Conservation (phyloP, 2,888 invertebrate species). For the Calameuta pallipes region DNA sequence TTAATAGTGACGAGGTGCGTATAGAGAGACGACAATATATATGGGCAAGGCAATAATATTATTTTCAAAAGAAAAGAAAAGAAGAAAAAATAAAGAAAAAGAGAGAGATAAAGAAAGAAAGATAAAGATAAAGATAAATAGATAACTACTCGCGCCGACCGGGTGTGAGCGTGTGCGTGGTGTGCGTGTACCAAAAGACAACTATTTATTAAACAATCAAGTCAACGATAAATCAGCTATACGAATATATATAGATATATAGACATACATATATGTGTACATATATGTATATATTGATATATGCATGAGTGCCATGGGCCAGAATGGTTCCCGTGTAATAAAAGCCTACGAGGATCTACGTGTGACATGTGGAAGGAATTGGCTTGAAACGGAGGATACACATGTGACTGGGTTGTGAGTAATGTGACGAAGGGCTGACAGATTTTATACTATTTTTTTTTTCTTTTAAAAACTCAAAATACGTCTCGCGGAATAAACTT, state of each 20-base stretch:
- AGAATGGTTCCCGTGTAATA: neutral
- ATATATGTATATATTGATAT: constrained; percentile 19
- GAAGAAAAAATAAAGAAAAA: constrained; percentile 25
- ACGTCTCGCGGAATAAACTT: neutral
- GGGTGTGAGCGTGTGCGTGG: constrained; percentile 20
- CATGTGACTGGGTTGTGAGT: neutral
- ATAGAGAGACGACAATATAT: constrained; percentile 14
- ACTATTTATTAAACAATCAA: constrained; percentile 31
- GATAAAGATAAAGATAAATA: constrained; percentile 30
- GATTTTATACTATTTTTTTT: neutral
- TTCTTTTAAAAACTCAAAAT: neutral
- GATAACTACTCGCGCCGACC: constrained; percentile 32
- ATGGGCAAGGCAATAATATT: constrained; percentile 21
- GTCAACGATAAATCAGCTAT: constrained; percentile 32
- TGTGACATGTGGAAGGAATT: neutral
- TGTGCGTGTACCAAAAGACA: constrained; percentile 25
- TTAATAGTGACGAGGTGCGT: constrained; percentile 1
- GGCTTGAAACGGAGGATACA: neutral
- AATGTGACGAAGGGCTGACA: neutral
- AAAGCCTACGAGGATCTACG: neutral
- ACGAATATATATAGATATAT: constrained; percentile 12
- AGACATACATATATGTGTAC: neutral
- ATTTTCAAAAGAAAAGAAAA: constrained; percentile 31
- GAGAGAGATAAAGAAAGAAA: constrained; percentile 12
- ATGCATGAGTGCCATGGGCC: constrained; percentile 29